A percentile compares a stretch with the other conserved stretches of the same genome.
phyloP scores from a whole-genome alignment of 2,113 vertebrate genomes.

The Todiramphus chloris region DNA sequence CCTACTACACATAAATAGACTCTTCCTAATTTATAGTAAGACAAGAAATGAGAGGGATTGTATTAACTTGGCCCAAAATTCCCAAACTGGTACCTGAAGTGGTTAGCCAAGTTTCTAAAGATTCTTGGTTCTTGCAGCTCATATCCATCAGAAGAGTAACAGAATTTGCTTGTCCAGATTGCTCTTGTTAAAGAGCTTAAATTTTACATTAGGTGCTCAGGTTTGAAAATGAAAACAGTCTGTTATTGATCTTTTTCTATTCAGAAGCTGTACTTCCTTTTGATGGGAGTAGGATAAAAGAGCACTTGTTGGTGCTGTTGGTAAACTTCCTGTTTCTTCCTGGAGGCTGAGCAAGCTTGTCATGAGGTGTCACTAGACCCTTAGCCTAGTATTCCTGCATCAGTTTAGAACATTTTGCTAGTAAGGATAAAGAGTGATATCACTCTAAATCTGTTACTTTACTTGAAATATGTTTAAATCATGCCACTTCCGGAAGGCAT shows the following conservation, averaged over 20 bases:
- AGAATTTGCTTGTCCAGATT: neutral
- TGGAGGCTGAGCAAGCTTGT: neutral
- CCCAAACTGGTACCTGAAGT: neutral
- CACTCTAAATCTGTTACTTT: neutral
- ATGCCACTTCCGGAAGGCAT: neutral
- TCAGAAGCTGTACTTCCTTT: neutral
- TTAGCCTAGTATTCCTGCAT: neutral
- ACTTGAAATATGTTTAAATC: neutral
- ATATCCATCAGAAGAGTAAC: neutral
- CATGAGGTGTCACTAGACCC: neutral
- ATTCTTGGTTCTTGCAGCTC: neutral
- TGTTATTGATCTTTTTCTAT: neutral
- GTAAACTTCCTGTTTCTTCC: neutral
- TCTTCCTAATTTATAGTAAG: neutral
- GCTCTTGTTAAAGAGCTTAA: neutral
- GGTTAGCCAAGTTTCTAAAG: neutral
- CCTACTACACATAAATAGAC: neutral
- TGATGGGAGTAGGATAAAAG: neutral
- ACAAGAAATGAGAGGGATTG: neutral
- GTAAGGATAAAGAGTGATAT: neutral
- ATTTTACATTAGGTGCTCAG: neutral
- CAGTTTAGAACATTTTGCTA: neutral
- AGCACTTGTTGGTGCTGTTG: neutral
- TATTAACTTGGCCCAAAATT: neutral
- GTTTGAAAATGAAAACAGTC: neutral